A percentile compares a stretch with the other conserved stretches of the same genome.
Evolutionary conservation across 2,888 invertebrate species (phyloP).

Genomic region (Pasiphila rectangulata): DNA sequence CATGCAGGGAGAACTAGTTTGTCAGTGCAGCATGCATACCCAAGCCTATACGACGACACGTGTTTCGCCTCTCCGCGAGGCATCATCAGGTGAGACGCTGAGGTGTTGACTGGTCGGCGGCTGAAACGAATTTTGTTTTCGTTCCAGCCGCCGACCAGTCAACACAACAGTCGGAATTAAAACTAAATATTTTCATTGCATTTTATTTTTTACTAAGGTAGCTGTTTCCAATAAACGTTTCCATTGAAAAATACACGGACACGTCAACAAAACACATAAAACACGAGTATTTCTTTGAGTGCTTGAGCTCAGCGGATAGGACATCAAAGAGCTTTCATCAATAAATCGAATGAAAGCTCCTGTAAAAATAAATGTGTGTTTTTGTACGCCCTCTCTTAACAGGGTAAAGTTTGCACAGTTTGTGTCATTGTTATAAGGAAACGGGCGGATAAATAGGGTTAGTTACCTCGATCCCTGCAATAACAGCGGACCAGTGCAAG

Average conservation of each 20-base stretch:
- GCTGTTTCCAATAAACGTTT: conserved; percentile 3
- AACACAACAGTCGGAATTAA: no score
- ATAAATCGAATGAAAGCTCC: conserved; percentile 18
- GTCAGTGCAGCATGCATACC: no score
- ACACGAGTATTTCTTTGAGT: conserved; percentile 5
- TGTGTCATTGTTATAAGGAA: conserved; percentile 25
- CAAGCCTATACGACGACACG: no score
- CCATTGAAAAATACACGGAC: background rate
- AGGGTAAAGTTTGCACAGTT: conserved; percentile 12
- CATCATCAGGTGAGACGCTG: no score
- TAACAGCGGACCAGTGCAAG: conserved; percentile 87
- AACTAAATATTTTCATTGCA: no score
- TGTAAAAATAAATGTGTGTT: conserved; percentile 20
- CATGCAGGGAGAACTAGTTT: no score
- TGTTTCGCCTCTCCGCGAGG: no score
- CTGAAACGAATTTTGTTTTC: no score
- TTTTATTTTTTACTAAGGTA: no score
- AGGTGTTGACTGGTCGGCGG: no score
- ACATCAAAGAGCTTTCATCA: conserved; percentile 5
- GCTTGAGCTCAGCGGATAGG: background rate
- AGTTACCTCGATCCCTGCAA: conserved; percentile 83
- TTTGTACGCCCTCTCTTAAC: conserved; percentile 7
- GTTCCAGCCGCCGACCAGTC: no score
- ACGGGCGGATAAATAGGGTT: conserved; percentile 48
- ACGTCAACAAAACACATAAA: background rate